Evolutionary conservation across 2,113 vertebrate species (phyloP).

Genomic region (Dipodomys spectabilis): DNA sequence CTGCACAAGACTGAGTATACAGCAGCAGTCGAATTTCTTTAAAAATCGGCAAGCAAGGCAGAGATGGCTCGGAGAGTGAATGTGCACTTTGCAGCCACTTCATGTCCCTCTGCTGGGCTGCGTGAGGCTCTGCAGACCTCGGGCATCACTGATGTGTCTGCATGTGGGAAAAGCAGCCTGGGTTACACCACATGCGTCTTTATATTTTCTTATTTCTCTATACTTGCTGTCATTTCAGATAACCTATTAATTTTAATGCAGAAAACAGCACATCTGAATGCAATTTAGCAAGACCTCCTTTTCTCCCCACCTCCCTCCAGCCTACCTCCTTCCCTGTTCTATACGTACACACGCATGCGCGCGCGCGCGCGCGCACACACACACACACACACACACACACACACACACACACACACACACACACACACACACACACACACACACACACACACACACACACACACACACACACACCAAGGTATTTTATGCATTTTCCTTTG

Average conservation of each 20-base stretch:
- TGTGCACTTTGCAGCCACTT: neutral
- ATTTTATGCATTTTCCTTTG: constrained; percentile 35
- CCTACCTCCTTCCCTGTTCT: neutral
- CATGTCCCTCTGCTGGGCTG: neutral
- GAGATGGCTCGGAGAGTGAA: neutral
- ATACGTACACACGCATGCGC: neutral
- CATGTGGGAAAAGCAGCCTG: neutral
- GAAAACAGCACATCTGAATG: constrained; percentile 24
- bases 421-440: neutral
- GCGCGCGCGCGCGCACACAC: rapidly evolving
- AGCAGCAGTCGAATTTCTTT: constrained; percentile 72
- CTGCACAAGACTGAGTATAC: constrained; percentile 69
- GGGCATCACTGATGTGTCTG: neutral
- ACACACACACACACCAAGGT: neutral
- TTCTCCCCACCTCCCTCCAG: neutral
- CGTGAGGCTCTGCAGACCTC: neutral
- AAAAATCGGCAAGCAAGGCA: constrained; percentile 68
- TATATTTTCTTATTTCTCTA: neutral
- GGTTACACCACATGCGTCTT: neutral
- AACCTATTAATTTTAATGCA: constrained; percentile 61
- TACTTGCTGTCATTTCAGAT: constrained; percentile 32
- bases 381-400: neutral
- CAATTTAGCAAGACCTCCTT: neutral
- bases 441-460: too few species aligned
- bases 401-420: rapidly evolving